A percentile compares a stretch with the other conserved stretches of the same genome.
phyloP scores from a whole-genome alignment of 1,140 invertebrate species.

The Luehdorfia chinensis region DNA sequence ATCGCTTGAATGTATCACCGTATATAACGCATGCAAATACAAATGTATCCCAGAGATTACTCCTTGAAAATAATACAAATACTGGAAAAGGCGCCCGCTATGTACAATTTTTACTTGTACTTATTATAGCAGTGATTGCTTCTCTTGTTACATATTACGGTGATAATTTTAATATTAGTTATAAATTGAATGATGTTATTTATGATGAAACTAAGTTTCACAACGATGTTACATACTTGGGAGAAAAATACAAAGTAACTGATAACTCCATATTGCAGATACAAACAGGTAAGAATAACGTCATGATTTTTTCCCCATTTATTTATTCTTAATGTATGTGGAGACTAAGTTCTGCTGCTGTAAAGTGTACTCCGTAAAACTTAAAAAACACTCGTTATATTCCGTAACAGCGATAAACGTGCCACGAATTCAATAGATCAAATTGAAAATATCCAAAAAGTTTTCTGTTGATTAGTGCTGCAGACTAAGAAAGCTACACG shows the following conservation, averaged over 20 bases:
- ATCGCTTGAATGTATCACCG: no score
- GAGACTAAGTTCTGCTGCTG: no score
- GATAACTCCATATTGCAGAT: slow-evolving; percentile 49
- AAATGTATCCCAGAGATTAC: no score
- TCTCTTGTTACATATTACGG: background rate
- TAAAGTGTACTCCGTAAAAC: no score
- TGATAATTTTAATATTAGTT: background rate
- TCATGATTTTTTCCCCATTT: slow-evolving; percentile 6
- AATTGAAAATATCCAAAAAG: no score
- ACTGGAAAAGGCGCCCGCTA: no score
- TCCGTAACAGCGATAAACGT: background rate
- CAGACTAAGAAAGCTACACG: no score
- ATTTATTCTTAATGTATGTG: background rate
- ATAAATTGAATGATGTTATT: slow-evolving; percentile 8
- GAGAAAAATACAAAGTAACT: slow-evolving; percentile 51
- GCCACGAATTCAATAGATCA: no score
- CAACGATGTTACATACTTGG: slow-evolving; percentile 44
- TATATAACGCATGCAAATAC: no score
- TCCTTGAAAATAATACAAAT: no score
- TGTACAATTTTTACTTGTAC: background rate
- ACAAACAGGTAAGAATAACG: slow-evolving; percentile 37
- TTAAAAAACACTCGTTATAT: no score
- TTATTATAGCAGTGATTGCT: background rate
- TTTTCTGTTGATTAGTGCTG: no score
- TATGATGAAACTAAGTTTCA: slow-evolving; percentile 49